A percentile compares a stretch with the other conserved stretches of the same genome.
These are phyloP conservation scores for Amphiprion ocellaris DNA, from an alignment of 2,113 vertebrate genomes.

Conservation along the genomic window DNA sequence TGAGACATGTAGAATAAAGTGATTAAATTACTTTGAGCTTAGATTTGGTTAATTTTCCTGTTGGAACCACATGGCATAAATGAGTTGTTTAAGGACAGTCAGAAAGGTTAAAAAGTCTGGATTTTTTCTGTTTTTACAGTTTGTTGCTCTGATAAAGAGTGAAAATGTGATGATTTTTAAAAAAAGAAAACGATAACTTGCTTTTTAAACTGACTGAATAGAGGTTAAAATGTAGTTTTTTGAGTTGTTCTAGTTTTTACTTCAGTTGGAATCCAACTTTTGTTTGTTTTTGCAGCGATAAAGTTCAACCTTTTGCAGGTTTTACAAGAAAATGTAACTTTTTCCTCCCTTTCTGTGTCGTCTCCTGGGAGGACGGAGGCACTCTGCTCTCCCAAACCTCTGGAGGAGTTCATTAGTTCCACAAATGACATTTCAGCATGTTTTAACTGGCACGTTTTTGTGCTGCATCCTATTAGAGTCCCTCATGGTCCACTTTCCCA, in stretches of 20 bases:
- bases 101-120: no score
- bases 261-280: not conserved
- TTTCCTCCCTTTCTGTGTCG: not conserved
- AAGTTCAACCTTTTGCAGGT: not conserved
- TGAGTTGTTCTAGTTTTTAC: no score
- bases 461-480: slow-evolving; percentile 44
- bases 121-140: no score
- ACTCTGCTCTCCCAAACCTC: slow-evolving; percentile 20
- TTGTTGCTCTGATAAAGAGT: no score
- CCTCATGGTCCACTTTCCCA: slow-evolving; percentile 74
- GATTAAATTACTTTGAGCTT: no score
- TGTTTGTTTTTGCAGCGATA: not conserved
- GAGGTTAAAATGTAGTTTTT: not conserved
- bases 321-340: not conserved
- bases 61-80: no score
- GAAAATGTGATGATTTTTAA: no score
- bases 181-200: no score
- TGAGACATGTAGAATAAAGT: no score
- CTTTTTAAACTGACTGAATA: no score
- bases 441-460: slow-evolving; percentile 43
- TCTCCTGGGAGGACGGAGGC: slow-evolving; percentile 7
- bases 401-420: slow-evolving; percentile 29
- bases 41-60: no score
- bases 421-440: slow-evolving; percentile 40
- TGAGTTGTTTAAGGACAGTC: no score